A percentile compares a stretch with the other conserved stretches of the same genome.
These are phyloP conservation scores for Embiotoca jacksoni DNA, from an alignment of 2,113 vertebrate genomes.

Conservation along the genomic window DNA sequence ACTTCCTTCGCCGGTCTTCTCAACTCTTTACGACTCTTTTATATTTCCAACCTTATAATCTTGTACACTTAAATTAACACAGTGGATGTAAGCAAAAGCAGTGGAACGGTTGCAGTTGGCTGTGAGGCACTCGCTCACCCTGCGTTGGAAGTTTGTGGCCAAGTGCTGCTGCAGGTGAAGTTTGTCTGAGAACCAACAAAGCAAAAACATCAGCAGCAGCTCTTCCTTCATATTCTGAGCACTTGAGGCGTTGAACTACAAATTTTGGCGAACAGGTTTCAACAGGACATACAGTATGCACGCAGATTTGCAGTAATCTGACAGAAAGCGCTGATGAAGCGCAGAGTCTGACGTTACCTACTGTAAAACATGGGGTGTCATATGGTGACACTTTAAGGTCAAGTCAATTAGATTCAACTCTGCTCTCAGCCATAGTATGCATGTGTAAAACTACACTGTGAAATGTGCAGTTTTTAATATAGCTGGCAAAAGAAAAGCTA, in stretches of 20 bases:
- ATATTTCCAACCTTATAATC: conserved; percentile 50
- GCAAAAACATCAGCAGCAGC: not conserved
- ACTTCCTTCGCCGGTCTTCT: conserved; percentile 32
- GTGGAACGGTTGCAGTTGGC: conserved; percentile 31
- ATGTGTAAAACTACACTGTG: conserved; percentile 7
- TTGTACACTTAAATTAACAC: conserved; percentile 44
- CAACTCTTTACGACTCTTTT: conserved; percentile 43
- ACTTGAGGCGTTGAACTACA: conserved; percentile 9
- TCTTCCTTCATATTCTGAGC: not conserved
- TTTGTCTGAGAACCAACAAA: conserved; percentile 12
- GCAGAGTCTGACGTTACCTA: conserved; percentile 6
- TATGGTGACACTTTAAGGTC: conserved; percentile 41
- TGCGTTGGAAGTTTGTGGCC: not conserved
- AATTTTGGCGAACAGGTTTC: conserved; percentile 12
- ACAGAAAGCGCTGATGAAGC: conserved; percentile 7
- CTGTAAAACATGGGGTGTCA: conserved; percentile 19
- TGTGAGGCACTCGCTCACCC: conserved; percentile 14
- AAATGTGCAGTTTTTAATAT: conserved; percentile 54
- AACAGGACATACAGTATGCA: not conserved
- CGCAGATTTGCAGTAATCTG: conserved; percentile 3
- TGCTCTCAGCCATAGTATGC: conserved; percentile 16
- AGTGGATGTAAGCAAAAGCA: conserved; percentile 41
- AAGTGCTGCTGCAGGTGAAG: conserved; percentile 13
- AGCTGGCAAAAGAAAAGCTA: conserved; percentile 15
- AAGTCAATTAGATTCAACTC: conserved; percentile 31